Base-by-base conservation (phyloP, 2,113 vertebrate genomes). In the Ranitomeya variabilis region DNA sequence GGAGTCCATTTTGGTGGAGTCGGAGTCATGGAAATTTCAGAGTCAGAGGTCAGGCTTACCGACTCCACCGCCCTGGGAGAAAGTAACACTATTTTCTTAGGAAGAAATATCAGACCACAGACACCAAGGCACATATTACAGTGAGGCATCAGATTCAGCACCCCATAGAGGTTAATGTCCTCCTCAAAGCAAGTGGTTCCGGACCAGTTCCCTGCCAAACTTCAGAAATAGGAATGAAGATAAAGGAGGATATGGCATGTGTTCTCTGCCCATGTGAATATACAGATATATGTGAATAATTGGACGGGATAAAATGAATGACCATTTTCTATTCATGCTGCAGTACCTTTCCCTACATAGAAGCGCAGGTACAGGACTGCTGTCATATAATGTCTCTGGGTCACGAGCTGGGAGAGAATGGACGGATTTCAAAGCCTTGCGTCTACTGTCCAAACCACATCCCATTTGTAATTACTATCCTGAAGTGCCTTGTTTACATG, bases 401-500 rank as follows among this genome's bases (percentile, higher is more conserved):
- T 55, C 31, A 87, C 21, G 77, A 79, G 86, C 80, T 76, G 57
- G 69, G 3, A 88, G 4, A 78, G 21, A 77, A 88, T 14, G 23
- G 14, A 37, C 37, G 37, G 4, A 88, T 83, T 83, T 88, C 78
- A 88, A 88, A 88, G 86, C 45, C 79, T 62, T 73, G 74, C 51
- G 12, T 31, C 87, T 83, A 54, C 37, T 52, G 31, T 62, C 9
- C 60, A 64, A 77, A 80, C 87, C 87, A 88, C 87, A 88, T 88
- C 59, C 87, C 64, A 80, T 69, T 87, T 31, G 71, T 77, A 84
- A 83, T 88, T 66, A 78, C 80, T 60, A 88, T 55, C 77, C 84
- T 83, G 71, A 88, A 83, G 71, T 67, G 79, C 55, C 87, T 88
- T 78, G 87, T 88, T 88, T 88, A 83, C 87, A 78, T 31, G 21